phyloP scores from a whole-genome alignment of 2,113 vertebrate genomes.

The Apistogramma diplotaenia region DNA sequence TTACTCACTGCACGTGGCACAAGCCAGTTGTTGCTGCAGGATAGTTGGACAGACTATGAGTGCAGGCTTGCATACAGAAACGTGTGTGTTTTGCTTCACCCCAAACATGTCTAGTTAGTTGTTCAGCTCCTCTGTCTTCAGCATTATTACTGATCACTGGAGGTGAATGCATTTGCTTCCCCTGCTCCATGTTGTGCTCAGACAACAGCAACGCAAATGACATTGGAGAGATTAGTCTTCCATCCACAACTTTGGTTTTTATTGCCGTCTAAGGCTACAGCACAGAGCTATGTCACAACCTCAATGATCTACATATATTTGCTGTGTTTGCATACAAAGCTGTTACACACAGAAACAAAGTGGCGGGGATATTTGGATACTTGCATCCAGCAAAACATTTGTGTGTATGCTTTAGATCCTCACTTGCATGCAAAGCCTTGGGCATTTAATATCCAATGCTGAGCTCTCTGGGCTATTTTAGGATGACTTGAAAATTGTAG shows the following conservation, averaged over 20 bases:
- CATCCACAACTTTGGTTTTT: not conserved
- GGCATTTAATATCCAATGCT: conserved; percentile 5
- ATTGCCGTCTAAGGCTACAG: not conserved
- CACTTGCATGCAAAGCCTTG: not conserved
- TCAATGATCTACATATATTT: not conserved
- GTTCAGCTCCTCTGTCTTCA: not conserved
- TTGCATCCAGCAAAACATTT: not conserved
- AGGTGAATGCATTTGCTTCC: not conserved
- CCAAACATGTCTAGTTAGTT: not conserved
- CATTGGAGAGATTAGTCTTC: not conserved
- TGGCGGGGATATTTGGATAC: conserved; percentile 6
- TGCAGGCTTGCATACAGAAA: not conserved
- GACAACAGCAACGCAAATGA: not conserved
- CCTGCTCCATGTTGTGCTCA: not conserved
- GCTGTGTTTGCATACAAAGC: not conserved
- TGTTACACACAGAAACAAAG: conserved; percentile 5
- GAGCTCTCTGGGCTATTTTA: conserved; percentile 46
- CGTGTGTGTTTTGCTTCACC: not conserved
- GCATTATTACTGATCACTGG: not conserved
- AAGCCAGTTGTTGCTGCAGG: conserved; percentile 33
- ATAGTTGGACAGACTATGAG: conserved; percentile 15
- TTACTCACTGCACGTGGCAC: conserved; percentile 53
- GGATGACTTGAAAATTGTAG: conserved; percentile 31
- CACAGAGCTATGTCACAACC: not conserved
- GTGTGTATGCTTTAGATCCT: not conserved